phyloP scores from a whole-genome alignment of 2,888 invertebrate genomes.

The Noctua pronuba region DNA sequence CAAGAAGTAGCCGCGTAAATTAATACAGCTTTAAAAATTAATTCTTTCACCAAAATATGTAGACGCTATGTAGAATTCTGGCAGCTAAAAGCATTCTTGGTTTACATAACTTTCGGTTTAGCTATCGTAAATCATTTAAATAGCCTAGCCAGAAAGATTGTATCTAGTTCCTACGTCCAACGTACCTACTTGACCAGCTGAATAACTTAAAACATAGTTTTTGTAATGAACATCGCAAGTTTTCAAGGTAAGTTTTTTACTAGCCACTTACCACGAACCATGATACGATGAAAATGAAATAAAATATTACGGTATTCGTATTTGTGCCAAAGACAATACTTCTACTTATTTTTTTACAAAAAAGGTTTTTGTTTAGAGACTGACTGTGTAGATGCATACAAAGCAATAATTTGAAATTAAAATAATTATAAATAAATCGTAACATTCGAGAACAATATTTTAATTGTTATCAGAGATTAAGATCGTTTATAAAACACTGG shows the following conservation, averaged over 20 bases:
- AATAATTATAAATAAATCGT: neutral
- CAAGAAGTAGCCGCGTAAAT: neutral
- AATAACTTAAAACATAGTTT: slow-evolving; percentile 50
- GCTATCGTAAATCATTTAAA: slow-evolving; percentile 52
- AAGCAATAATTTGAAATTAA: neutral
- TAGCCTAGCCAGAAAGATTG: slow-evolving; percentile 41
- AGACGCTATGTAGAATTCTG: slow-evolving; percentile 4
- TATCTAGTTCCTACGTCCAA: slow-evolving; percentile 52
- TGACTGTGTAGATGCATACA: no score
- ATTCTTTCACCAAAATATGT: neutral
- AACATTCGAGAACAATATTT: neutral
- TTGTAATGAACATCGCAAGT: slow-evolving; percentile 20
- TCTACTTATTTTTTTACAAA: neutral
- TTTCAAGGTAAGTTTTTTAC: slow-evolving; percentile 18
- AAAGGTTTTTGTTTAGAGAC: neutral
- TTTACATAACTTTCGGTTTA: slow-evolving; percentile 39
- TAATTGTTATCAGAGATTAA: slow-evolving; percentile 19
- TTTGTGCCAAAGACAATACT: neutral
- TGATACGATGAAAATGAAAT: neutral
- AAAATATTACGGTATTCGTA: neutral
- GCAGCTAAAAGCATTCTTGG: slow-evolving; percentile 3
- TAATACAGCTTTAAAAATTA: neutral
- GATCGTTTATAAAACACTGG: slow-evolving; percentile 5
- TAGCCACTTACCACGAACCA: neutral
- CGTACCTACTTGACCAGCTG: slow-evolving; percentile 39